Evolutionary conservation across 2,888 invertebrate genomes (phyloP), one percentile per base, ranked within the genome.

Genomic region (Nomada fabriciana): DNA sequence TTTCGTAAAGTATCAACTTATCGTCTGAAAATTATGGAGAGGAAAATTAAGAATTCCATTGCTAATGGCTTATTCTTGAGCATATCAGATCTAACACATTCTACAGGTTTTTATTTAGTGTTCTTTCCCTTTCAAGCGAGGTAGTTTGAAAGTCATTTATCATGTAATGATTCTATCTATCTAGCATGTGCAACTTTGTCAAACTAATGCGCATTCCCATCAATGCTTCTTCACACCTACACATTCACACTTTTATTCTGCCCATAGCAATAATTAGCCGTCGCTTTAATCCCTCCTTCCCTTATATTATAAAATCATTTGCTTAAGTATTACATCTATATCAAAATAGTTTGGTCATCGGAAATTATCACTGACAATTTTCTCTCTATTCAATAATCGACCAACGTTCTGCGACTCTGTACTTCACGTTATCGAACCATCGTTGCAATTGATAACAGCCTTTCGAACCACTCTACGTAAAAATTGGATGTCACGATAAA

Each of bases 381-480:
- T 20, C 11, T 29, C 47, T 55, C 23, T 36, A 23, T 59, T 29
- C 50, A 55, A 63, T 18, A 61, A 15, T n/a, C 63, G 36, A 50
- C 50, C 23, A 60, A 47, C 15, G 47, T n/a, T 59, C 23, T n/a
- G 9, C 68, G 11, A 20, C 20, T 23, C n/a, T 57, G 23, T 70
- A 70, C 70, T 64, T 23, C 64, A 13, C 25, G 57, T 18, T 65
- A 76, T 76, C 76, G 77, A 61, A 18, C 29, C 61, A 25, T 7
- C 23, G 63, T 13, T n/a, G 68, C 75, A 36, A 55, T 67, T 47
- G 80, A 80, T 80, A 81, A 79, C 74, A 61, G 65, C 64, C 23
- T 25, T 70, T 74, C 70, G 70, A 79, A 74, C 74, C 60, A 42
- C 52, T 79, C 52, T 18, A 79, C 70, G 60, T 74, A 79, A 79